Conservation (phyloP, 2,797 vertebrate species). For the Hirundo rustica region DNA sequence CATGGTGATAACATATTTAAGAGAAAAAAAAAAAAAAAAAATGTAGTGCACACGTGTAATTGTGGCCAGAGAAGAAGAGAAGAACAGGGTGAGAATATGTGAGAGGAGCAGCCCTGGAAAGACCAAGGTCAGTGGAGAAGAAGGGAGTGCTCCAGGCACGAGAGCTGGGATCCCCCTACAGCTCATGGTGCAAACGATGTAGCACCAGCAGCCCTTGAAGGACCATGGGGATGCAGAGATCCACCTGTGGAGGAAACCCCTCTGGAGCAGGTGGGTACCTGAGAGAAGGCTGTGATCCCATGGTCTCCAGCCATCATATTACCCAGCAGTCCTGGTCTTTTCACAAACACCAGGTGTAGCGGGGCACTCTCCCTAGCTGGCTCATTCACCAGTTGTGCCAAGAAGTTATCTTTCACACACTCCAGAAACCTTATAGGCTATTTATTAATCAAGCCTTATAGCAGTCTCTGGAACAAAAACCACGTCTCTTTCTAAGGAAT, state of each 20-base stretch:
- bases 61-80: background rate
- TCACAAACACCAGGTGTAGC: background rate
- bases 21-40: no score
- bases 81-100: no score
- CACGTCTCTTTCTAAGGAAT: background rate
- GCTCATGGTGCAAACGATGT: background rate
- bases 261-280: background rate
- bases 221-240: background rate
- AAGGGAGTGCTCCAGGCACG: background rate
- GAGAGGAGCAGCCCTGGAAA: background rate
- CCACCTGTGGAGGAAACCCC: background rate
- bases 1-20: background rate
- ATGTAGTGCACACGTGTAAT: no score
- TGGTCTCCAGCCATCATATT: background rate
- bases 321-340: background rate
- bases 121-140: background rate
- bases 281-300: background rate
- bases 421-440: background rate
- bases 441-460: background rate
- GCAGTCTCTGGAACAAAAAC: background rate
- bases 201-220: background rate
- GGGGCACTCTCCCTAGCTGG: background rate
- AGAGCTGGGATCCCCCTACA: background rate
- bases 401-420: background rate
- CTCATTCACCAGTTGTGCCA: background rate